A percentile compares a stretch with the other conserved stretches of the same genome.
Conservation (phyloP, 1,140 invertebrate genomes). For the Drosophila sechellia region DNA sequence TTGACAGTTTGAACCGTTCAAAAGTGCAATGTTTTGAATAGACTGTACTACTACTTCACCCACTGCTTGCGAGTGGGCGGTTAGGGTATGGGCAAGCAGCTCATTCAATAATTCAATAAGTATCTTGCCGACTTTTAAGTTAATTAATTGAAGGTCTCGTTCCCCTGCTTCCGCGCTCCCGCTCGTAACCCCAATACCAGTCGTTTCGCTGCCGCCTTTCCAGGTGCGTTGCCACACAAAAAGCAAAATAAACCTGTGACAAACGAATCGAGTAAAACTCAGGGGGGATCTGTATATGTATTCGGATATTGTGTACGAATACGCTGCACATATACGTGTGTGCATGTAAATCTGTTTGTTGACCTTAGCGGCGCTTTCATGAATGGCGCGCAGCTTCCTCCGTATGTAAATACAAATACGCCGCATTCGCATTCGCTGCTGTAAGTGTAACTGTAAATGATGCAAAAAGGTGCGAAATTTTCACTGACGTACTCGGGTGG, state of each 20-base stretch:
- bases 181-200: constrained; percentile 5
- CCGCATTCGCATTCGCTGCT: not conserved
- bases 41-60: not conserved
- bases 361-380: constrained; percentile 49
- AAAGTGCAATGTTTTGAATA: not conserved
- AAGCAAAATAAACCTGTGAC: constrained; percentile 44
- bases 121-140: constrained; percentile 18
- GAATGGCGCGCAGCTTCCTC: constrained; percentile 44
- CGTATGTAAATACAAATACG: constrained; percentile 34
- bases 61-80: constrained; percentile 14
- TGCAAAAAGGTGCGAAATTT: constrained; percentile 40
- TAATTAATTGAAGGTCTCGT: constrained; percentile 38
- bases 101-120: not conserved
- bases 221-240: constrained; percentile 64
- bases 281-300: constrained; percentile 5
- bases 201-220: constrained; percentile 34
- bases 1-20: no score
- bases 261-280: constrained; percentile 37
- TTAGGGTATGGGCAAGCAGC: constrained; percentile 15
- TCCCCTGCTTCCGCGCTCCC: not conserved
- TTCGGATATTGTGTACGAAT: constrained; percentile 17
- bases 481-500: constrained; percentile 25
- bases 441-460: constrained; percentile 49
- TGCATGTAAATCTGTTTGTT: constrained; percentile 49
- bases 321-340: constrained; percentile 8